Percentiles rank a stretch among this genome's conserved stretches.
Conservation (phyloP, 2,113 vertebrate species). For the Zosterops pallidus region DNA sequence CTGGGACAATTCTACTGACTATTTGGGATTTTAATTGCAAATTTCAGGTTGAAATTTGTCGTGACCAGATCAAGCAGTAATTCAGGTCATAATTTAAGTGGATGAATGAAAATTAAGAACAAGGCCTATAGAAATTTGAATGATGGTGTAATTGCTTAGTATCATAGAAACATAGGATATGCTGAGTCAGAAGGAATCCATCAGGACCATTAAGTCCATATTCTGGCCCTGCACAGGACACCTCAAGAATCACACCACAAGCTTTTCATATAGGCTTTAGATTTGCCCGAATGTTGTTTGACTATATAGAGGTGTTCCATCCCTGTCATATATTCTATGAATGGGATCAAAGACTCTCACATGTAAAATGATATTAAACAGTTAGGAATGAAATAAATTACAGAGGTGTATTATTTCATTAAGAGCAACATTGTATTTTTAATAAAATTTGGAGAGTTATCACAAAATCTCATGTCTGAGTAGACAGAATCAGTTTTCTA, state of each 20-base stretch:
- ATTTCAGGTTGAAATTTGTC: background rate
- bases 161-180: background rate
- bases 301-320: background rate
- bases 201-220: background rate
- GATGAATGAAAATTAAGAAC: background rate
- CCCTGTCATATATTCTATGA: background rate
- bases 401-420: background rate
- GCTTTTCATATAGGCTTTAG: background rate
- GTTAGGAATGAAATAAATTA: background rate
- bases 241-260: background rate
- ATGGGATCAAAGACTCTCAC: background rate
- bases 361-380: background rate
- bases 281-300: background rate
- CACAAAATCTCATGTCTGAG: background rate
- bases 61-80: background rate
- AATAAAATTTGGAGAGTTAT: background rate
- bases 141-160: background rate
- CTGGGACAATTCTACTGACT: background rate
- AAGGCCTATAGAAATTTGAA: background rate
- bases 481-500: background rate
- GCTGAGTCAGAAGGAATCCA: background rate
- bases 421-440: rapidly evolving
- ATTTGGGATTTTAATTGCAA: background rate
- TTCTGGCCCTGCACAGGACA: background rate
- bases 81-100: background rate